A percentile compares a stretch with the other conserved stretches of the same genome.
Evolutionary conservation across 2,888 invertebrate species (phyloP).

Genomic region (Chrysolina americana): DNA sequence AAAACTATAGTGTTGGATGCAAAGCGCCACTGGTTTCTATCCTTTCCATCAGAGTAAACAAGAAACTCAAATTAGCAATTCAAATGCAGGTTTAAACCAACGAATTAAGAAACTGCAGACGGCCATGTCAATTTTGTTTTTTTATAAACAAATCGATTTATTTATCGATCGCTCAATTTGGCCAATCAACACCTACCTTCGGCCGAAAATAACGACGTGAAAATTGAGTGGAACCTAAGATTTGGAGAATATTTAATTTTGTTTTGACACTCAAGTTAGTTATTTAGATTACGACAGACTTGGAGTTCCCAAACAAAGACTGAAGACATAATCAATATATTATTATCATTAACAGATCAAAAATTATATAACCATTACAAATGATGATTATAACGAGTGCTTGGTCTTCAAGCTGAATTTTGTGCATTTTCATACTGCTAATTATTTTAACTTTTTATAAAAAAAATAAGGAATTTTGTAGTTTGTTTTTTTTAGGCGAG

Average conservation of each 20-base stretch:
- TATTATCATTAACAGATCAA: too few relatives aligned
- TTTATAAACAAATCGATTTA: slow-evolving; percentile 1
- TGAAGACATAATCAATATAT: too few relatives aligned
- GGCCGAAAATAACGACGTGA: background rate
- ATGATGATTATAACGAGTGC: too few relatives aligned
- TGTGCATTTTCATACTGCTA: too few relatives aligned
- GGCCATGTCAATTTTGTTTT: background rate
- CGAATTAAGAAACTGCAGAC: background rate
- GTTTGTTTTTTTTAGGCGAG: too few relatives aligned
- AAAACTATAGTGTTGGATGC: background rate
- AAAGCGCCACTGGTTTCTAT: background rate
- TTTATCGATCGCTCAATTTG: slow-evolving; percentile 12
- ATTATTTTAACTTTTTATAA: too few relatives aligned
- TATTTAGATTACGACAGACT: background rate
- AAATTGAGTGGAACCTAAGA: background rate
- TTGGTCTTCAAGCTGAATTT: too few relatives aligned
- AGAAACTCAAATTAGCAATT: background rate
- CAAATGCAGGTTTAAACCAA: background rate
- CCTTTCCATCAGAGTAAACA: background rate
- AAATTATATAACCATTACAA: too few relatives aligned
- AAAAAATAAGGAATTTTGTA: too few relatives aligned
- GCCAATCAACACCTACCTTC: slow-evolving; percentile 5
- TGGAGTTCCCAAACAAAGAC: background rate
- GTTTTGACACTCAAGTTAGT: background rate
- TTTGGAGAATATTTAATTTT: slow-evolving; percentile 12